Evolutionary conservation across 2,113 vertebrate species (phyloP).

Genomic region (Lamprotornis superbus): DNA sequence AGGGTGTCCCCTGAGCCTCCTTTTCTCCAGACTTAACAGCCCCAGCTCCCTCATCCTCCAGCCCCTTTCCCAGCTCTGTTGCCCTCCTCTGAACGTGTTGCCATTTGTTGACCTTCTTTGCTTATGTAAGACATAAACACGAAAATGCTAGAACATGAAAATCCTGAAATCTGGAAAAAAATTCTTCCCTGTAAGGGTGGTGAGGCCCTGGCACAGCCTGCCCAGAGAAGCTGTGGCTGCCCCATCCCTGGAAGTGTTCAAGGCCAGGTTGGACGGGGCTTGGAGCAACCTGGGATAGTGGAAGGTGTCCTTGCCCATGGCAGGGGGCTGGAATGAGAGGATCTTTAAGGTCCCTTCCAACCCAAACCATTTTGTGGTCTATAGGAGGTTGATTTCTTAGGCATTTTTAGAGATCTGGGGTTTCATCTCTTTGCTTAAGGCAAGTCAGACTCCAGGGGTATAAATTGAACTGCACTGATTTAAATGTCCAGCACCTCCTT

Average conservation of each 20-base stretch:
- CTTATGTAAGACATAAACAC: neutral
- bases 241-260: neutral
- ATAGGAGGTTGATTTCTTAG: neutral
- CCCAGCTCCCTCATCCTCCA: neutral
- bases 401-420: neutral
- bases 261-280: neutral
- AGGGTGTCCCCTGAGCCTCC: neutral
- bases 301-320: neutral
- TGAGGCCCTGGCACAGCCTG: neutral
- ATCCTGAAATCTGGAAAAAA: neutral
- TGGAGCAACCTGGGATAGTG: neutral
- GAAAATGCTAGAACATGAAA: neutral
- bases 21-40: neutral
- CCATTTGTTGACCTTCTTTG: neutral
- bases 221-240: neutral
- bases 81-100: neutral
- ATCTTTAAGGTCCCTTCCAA: neutral
- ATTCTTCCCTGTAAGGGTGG: neutral
- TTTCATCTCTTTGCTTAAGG: neutral
- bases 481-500: neutral
- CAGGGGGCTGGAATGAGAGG: neutral
- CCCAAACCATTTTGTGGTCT: neutral
- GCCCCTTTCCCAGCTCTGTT: neutral
- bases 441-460: neutral
- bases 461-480: neutral